These are phyloP conservation scores for Porites lutea DNA, from an alignment of 64 coral and sea anemone genomes.

Conservation along the genomic window DNA sequence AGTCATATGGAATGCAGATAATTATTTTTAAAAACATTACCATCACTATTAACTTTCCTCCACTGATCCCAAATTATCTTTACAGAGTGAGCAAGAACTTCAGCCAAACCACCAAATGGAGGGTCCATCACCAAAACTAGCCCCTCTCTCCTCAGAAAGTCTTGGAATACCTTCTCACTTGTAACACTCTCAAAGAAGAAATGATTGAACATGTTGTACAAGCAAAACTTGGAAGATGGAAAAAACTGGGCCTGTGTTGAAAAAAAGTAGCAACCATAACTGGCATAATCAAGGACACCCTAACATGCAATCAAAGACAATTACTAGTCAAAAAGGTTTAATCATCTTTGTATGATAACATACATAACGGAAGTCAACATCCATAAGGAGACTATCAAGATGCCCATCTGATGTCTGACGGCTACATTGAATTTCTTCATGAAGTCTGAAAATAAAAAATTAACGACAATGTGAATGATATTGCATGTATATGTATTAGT, in stretches of 20 bases:
- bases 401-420: background rate
- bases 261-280: background rate
- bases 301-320: background rate
- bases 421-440: slow-evolving; percentile 85
- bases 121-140: slow-evolving; percentile 87
- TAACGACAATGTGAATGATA: background rate
- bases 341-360: background rate
- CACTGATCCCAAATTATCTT: slow-evolving; percentile 82
- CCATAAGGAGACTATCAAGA: slow-evolving; percentile 90
- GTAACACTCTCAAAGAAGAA: slow-evolving; percentile 77
- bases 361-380: slow-evolving; percentile 98
- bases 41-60: slow-evolving; percentile 16
- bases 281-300: too few species aligned
- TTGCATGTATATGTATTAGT: too few species aligned
- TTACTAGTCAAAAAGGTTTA: background rate
- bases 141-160: slow-evolving; percentile 62
- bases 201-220: slow-evolving; percentile 98
- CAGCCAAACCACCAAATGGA: slow-evolving; percentile 96
- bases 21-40: background rate
- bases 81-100: slow-evolving; percentile 76
- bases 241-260: slow-evolving; percentile 79
- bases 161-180: slow-evolving; percentile 44
- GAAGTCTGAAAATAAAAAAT: slow-evolving; percentile 54
- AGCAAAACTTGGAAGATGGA: slow-evolving; percentile 65
- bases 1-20: too few species aligned